Conservation (phyloP, 2,113 vertebrate species). For the pig (Sus scrofa) region DNA sequence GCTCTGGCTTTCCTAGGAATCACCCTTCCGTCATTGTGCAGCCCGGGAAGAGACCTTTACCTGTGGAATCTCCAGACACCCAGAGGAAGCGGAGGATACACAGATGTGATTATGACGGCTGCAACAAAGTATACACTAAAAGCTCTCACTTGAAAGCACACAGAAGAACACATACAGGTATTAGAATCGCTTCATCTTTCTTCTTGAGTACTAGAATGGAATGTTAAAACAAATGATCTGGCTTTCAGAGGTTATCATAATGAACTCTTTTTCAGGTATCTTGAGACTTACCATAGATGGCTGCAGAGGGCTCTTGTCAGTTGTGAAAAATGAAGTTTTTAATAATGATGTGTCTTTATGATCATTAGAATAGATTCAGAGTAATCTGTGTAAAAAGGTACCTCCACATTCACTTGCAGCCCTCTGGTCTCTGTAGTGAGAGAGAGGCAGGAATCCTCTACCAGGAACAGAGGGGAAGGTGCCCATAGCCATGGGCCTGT, state of each 20-base stretch:
- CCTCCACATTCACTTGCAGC: background rate
- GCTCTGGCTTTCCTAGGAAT: conserved; percentile 86
- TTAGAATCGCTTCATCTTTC: background rate
- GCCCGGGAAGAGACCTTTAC: conserved; percentile 92
- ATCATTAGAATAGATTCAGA: background rate
- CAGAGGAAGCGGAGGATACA: conserved; percentile 97
- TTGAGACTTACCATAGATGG: background rate
- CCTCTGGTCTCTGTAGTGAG: background rate
- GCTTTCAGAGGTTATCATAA: background rate
- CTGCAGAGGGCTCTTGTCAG: background rate
- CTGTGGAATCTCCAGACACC: conserved; percentile 95
- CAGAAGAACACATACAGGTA: conserved; percentile 98
- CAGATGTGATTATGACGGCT: conserved; percentile 96
- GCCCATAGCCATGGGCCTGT: accelerated
- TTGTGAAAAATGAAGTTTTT: background rate
- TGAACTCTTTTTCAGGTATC: background rate
- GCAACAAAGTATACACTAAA: conserved; percentile 99
- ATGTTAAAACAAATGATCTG: background rate
- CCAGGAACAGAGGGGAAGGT: background rate
- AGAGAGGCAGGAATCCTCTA: background rate
- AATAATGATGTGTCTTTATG: background rate
- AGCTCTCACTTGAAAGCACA: conserved; percentile 99
- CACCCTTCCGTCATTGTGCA: conserved; percentile 97
- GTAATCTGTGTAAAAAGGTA: accelerated
- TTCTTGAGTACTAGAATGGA: background rate